Conservation (phyloP, 2,113 vertebrate genomes). For the Puma concolor region DNA sequence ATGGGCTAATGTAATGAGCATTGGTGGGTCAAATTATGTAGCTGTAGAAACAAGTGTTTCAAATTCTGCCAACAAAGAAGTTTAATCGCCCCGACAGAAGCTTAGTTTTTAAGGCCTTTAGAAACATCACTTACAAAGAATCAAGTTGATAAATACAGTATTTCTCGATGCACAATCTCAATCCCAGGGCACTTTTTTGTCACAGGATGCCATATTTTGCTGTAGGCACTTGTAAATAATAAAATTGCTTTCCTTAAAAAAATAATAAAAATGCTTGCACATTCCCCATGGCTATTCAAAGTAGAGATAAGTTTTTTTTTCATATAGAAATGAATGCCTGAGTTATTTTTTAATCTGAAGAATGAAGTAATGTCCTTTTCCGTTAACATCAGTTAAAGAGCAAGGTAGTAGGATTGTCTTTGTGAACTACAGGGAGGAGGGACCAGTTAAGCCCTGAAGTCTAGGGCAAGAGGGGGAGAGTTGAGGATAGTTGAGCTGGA, state of each 20-base stretch:
- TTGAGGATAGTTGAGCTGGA: not conserved
- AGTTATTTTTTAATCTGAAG: conserved; percentile 26
- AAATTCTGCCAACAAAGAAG: not conserved
- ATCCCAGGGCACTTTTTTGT: not conserved
- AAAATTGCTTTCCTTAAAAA: conserved; percentile 51
- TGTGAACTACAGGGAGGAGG: not conserved
- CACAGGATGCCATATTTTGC: not conserved
- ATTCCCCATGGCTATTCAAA: conserved; percentile 20
- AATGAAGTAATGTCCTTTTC: not conserved
- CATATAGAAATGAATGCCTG: not conserved
- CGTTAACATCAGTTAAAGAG: not conserved
- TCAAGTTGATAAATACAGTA: not conserved
- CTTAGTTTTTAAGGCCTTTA: not conserved
- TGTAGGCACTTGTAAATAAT: conserved; percentile 30
- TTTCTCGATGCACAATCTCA: not conserved
- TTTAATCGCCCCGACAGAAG: not conserved
- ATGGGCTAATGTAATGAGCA: not conserved
- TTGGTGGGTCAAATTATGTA: not conserved
- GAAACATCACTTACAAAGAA: conserved; percentile 45
- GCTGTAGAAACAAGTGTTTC: conserved; percentile 13
- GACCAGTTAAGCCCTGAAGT: not conserved
- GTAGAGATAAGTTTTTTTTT: not conserved
- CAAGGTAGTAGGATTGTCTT: not conserved
- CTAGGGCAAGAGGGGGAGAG: not conserved
- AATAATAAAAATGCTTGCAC: not conserved